Percentiles rank a stretch among this genome's conserved stretches.
Evolutionary conservation across 2,888 invertebrate genomes (phyloP).

Genomic region (Mythimna loreyi): DNA sequence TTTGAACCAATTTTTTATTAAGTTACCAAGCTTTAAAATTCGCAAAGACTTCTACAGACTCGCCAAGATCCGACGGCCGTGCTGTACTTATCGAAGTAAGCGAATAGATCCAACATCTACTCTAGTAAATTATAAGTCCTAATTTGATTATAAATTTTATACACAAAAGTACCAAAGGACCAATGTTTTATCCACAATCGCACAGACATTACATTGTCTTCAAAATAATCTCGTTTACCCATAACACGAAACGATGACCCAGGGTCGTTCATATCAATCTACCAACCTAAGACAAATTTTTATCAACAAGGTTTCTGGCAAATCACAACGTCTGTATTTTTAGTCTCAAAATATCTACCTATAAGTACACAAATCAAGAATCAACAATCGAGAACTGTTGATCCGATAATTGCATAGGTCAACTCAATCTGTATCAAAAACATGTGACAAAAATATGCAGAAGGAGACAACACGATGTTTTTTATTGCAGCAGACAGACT

Average conservation of each 20-base stretch:
- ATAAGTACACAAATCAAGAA: conserved; percentile 30
- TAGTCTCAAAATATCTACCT: conserved; percentile 1
- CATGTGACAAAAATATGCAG: conserved; percentile 42
- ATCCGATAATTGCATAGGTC: conserved; percentile 36
- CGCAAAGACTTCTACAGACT: too few relatives aligned
- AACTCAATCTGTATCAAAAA: conserved; percentile 27
- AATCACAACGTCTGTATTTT: conserved; percentile 24
- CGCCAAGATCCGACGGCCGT: too few relatives aligned
- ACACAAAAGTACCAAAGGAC: conserved; percentile 1
- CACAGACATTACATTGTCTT: not conserved
- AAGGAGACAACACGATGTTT: conserved; percentile 36
- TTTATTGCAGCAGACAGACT: conserved; percentile 49
- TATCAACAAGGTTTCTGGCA: conserved; percentile 3
- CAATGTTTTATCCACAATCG: not conserved
- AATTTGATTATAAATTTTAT: not conserved
- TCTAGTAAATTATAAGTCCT: not conserved
- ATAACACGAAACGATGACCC: conserved; percentile 4
- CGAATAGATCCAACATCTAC: too few relatives aligned
- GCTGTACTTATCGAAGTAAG: too few relatives aligned
- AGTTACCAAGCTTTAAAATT: too few relatives aligned
- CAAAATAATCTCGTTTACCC: not conserved
- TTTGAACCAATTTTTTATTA: too few relatives aligned
- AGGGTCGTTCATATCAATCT: conserved; percentile 15
- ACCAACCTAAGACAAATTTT: not conserved
- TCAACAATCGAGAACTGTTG: not conserved